phyloP scores from a whole-genome alignment of 2,797 vertebrate species.

The Momotus momota region DNA sequence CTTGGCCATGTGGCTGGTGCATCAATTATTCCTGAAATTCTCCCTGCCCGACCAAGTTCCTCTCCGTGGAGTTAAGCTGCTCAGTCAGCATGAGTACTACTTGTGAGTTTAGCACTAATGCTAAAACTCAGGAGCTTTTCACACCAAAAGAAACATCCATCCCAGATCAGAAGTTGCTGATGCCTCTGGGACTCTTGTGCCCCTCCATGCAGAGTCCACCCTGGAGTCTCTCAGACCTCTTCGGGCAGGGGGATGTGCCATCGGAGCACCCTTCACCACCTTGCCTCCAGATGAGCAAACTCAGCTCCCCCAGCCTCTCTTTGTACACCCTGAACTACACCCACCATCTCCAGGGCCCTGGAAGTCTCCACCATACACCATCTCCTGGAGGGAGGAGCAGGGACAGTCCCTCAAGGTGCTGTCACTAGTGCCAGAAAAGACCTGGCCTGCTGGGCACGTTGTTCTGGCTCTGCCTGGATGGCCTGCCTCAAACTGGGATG shows the following conservation, averaged over 20 bases:
- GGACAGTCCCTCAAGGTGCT: background rate
- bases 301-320: too few relatives aligned
- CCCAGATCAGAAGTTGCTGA: background rate
- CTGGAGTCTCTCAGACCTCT: too few relatives aligned
- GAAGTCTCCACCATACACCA: background rate
- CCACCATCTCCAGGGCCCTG: accelerated
- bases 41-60: background rate
- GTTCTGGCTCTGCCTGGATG: background rate
- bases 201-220: too few relatives aligned
- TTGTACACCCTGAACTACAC: too few relatives aligned
- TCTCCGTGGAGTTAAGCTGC: background rate
- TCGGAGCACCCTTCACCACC: too few relatives aligned
- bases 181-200: too few relatives aligned
- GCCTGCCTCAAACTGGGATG: background rate
- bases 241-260: too few relatives aligned
- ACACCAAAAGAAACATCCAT: background rate
- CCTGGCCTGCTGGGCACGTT: accelerated
- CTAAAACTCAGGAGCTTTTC: background rate
- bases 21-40: background rate
- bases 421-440: background rate
- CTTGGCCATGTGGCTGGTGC: background rate
- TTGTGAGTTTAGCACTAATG: background rate
- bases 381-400: too few relatives aligned
- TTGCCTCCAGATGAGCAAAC: too few relatives aligned
- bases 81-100: background rate